Evolutionary conservation across 2,888 invertebrate genomes (phyloP), one percentile per base, ranked within the genome.

Genomic region (Amiota minor): DNA sequence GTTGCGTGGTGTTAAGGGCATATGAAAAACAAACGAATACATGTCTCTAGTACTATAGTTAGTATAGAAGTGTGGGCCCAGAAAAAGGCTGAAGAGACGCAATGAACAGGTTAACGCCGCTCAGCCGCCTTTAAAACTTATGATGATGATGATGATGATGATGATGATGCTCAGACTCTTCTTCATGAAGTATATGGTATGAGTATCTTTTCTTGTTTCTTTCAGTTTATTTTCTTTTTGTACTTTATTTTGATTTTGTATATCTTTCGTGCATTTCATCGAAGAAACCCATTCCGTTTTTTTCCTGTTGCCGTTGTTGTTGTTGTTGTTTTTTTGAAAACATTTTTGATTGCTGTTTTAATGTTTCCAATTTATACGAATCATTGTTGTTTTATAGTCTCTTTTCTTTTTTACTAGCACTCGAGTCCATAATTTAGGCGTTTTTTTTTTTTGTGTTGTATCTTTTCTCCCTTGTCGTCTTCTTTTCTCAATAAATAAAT

Each of bases 121-220:
- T n/a, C 49, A 67, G 65, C 23, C 67, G 67, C 35, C 50, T 68
- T 68, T 53, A 46, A 53, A 68, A 14, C 45, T 62, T 45, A 45
- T 53, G 53, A 10, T n/a, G 53, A 2, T 53, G 53, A n/a, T 53
- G 53, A n/a, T 53, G 9, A n/a, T 53, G 12, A n/a, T 53, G 53
- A n/a, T 78, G 83, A 80, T 83, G 83, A 84, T 83, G 82, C 84
- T 82, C 82, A 82, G 83, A 83, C 82, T 82, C 84, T 85, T 79
- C 76, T 77, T 75, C 75, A 85, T 83, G 83, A 35, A 85, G 83
- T 82, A 85, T 77, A 83, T 83, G 81, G 83, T 77, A 83, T 83
- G 81, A 84, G 67, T 55, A 47, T 70, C 85, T 71, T 12, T 62
- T 23, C 35, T 53, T n/a, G 62, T n/a, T 62, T 45, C 59, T 16